These are phyloP conservation scores for Holcopasites calliopsidis DNA, from an alignment of 1,140 invertebrate species.

Conservation along the genomic window DNA sequence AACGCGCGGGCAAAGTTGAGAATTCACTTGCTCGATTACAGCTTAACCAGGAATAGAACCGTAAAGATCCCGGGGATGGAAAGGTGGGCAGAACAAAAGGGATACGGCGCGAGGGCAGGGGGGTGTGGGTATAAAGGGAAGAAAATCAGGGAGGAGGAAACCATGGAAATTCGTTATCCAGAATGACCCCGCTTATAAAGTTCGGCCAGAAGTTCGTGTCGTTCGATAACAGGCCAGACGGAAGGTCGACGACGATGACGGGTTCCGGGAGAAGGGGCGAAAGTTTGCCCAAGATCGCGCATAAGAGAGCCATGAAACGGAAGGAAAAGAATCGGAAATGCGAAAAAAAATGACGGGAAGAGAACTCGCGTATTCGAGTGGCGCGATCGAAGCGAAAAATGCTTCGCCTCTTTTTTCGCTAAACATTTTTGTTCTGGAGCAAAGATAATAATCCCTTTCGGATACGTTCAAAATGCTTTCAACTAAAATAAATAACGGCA, in stretches of 20 bases:
- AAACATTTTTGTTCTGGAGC: too few species aligned
- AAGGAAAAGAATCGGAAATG: not conserved
- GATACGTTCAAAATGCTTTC: too few species aligned
- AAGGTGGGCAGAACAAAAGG: constrained; percentile 14
- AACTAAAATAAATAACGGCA: too few species aligned
- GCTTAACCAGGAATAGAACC: constrained; percentile 47
- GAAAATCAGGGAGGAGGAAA: constrained; percentile 6
- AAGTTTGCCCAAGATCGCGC: constrained; percentile 41
- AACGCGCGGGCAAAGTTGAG: constrained; percentile 10
- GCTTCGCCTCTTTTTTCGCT: not conserved
- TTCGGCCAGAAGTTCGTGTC: constrained; percentile 40
- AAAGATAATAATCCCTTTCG: not conserved
- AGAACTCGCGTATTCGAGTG: not conserved
- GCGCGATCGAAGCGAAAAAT: not conserved
- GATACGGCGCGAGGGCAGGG: not conserved
- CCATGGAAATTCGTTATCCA: constrained; percentile 53
- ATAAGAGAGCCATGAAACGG: not conserved
- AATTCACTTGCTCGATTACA: constrained; percentile 23
- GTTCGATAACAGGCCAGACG: constrained; percentile 47
- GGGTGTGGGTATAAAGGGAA: constrained; percentile 19
- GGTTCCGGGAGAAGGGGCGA: not conserved
- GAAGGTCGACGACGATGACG: constrained; percentile 40
- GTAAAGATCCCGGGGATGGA: constrained; percentile 22
- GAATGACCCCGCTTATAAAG: constrained; percentile 52
- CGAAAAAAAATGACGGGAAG: not conserved